Conservation (phyloP, 2,113 vertebrate genomes). For the Dromaius novaehollandiae region DNA sequence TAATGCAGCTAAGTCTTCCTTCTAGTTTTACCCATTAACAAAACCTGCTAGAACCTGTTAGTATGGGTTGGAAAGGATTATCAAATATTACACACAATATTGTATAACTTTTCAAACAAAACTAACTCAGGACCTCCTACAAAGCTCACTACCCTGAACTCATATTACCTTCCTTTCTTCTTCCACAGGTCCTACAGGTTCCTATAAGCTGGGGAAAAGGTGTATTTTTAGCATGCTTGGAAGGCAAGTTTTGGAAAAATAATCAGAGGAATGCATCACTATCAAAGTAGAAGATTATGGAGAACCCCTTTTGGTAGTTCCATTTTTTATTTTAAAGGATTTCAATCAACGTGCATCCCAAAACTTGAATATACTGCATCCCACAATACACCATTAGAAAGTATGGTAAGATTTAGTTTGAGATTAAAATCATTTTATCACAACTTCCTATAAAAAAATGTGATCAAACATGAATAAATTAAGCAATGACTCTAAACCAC, state of each 20-base stretch:
- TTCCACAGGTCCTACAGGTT: background rate
- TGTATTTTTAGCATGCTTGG: background rate
- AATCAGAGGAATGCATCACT: background rate
- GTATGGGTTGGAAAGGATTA: background rate
- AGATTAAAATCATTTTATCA: background rate
- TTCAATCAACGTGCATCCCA: background rate
- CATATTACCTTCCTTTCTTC: background rate
- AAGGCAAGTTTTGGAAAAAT: background rate
- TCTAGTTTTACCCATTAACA: background rate
- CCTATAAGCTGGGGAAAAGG: background rate
- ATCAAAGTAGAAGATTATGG: background rate
- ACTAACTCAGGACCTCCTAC: background rate
- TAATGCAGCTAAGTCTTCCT: background rate
- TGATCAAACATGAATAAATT: background rate
- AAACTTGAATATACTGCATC: background rate
- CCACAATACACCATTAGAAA: background rate
- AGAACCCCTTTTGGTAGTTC: background rate
- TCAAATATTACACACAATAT: background rate
- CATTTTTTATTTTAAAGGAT: background rate
- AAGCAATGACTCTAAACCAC: background rate
- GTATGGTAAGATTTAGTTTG: background rate
- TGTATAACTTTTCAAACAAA: background rate
- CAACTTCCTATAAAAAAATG: background rate
- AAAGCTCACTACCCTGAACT: background rate
- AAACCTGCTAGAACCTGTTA: background rate